phyloP scores from a whole-genome alignment of 2,888 invertebrate genomes.

The Tenthredo notha region DNA sequence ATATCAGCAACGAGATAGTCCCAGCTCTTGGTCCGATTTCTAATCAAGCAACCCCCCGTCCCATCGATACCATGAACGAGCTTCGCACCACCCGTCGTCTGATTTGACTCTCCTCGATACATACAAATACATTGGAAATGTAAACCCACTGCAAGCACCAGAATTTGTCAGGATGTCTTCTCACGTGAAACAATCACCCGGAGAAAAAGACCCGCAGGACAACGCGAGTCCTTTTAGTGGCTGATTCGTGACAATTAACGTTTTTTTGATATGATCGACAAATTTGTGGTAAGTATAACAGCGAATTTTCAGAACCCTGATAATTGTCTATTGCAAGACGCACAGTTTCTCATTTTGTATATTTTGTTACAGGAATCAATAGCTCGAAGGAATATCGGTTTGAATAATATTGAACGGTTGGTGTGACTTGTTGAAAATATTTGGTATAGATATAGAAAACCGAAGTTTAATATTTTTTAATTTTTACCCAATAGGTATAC shows the following conservation, averaged over 20 bases:
- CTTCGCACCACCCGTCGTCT: neutral
- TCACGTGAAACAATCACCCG: constrained; percentile 16
- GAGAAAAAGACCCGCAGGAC: constrained; percentile 6
- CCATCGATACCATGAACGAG: neutral
- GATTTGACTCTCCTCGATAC: constrained; percentile 2
- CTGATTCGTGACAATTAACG: neutral
- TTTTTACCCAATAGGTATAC: neutral
- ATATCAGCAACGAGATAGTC: neutral
- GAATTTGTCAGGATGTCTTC: neutral
- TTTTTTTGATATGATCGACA: neutral
- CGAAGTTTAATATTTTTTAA: neutral
- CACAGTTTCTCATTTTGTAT: no score
- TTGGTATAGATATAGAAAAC: neutral
- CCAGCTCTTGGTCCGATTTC: constrained; percentile 16
- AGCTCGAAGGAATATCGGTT: no score
- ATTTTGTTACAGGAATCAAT: no score
- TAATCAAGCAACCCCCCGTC: constrained; percentile 7
- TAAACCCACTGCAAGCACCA: neutral
- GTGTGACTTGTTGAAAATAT: neutral
- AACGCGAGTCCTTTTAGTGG: neutral
- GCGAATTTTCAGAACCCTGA: neutral
- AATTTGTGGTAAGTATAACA: neutral
- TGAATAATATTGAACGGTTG: no score
- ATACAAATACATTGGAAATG: neutral
- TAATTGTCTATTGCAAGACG: neutral